Percentiles rank a stretch among this genome's conserved stretches.
Conservation (phyloP, 2,888 invertebrate genomes). For the Mellilla xanthometata region DNA sequence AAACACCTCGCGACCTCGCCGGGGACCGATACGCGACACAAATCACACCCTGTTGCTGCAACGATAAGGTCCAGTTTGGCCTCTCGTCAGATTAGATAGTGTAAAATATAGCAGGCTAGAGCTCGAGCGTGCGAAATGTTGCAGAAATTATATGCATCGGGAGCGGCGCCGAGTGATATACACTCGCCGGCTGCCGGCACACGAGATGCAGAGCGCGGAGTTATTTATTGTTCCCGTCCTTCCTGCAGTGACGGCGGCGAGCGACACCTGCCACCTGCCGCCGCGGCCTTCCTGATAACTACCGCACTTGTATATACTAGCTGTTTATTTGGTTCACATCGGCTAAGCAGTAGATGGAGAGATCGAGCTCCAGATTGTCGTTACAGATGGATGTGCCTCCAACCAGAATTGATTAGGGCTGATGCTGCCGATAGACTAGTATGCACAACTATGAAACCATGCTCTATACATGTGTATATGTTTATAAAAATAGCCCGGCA, state of each 20-base stretch:
- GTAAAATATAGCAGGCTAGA: slow-evolving; percentile 11
- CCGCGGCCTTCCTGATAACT: no score
- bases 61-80: neutral
- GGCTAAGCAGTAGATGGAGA: no score
- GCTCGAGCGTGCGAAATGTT: slow-evolving; percentile 30
- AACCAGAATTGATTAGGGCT: no score
- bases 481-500: no score
- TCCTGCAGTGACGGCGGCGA: slow-evolving; percentile 21
- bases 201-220: slow-evolving; percentile 13
- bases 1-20: slow-evolving; percentile 26
- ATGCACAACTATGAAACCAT: no score
- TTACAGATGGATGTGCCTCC: no score
- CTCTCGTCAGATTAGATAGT: neutral
- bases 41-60: neutral
- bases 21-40: slow-evolving; percentile 14
- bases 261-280: neutral
- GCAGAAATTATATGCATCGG: slow-evolving; percentile 27
- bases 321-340: no score
- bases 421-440: no score
- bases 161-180: slow-evolving; percentile 21
- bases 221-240: slow-evolving; percentile 26
- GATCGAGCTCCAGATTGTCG: no score
- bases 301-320: no score
- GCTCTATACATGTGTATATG: no score
- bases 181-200: slow-evolving; percentile 24